phyloP scores from a whole-genome alignment of 2,888 invertebrate species.

The Campoplex capitator region DNA sequence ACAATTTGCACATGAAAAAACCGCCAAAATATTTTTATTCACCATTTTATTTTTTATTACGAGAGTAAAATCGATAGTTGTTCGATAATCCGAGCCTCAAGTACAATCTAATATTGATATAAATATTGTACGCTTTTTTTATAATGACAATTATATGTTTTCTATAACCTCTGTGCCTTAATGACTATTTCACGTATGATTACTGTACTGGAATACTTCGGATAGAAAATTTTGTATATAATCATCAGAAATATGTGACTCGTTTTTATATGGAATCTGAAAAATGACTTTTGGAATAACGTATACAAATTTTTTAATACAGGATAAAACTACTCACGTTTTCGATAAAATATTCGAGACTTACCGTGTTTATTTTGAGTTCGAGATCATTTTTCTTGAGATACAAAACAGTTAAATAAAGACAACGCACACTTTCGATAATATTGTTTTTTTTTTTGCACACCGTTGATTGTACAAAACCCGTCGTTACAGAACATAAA shows the following conservation, averaged over 20 bases:
- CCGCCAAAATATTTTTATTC: background rate
- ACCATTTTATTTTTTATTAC: background rate
- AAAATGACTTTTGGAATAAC: background rate
- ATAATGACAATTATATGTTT: slow-evolving; percentile 10
- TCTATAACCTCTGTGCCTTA: background rate
- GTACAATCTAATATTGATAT: slow-evolving; percentile 14
- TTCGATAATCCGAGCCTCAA: slow-evolving; percentile 1
- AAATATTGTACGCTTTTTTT: slow-evolving; percentile 26
- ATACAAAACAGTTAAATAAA: slow-evolving; percentile 1
- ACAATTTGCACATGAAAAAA: background rate
- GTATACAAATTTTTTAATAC: background rate
- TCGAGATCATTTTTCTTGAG: background rate
- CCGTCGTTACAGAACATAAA: slow-evolving; percentile 24
- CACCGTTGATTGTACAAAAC: slow-evolving; percentile 46
- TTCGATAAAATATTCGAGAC: background rate
- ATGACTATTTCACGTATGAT: slow-evolving; percentile 1
- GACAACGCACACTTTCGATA: background rate
- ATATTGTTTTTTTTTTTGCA: slow-evolving; percentile 9
- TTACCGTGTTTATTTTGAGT: background rate
- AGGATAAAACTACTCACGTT: background rate
- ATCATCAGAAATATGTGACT: slow-evolving; percentile 7
- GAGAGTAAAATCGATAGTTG: background rate
- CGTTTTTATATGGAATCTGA: background rate
- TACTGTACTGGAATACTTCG: slow-evolving; percentile 1
- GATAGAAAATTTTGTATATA: slow-evolving; percentile 6